Evolutionary conservation across 2,888 invertebrate genomes (phyloP), one percentile per base, ranked within the genome.

Genomic region (Caenorhabditis plicata): DNA sequence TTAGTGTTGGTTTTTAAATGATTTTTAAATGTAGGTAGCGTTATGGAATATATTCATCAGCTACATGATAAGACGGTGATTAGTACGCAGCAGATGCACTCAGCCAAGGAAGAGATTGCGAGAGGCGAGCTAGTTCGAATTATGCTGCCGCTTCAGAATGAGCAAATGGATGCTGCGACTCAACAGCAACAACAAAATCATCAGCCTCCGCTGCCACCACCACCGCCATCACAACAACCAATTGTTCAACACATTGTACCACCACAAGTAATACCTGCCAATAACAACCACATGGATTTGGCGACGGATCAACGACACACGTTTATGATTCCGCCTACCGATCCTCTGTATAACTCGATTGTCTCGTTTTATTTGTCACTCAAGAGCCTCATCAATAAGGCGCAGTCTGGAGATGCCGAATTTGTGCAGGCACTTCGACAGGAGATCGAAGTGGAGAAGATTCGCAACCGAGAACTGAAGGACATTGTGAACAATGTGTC

Each of bases 291-390:
- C 13, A 23, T 49, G 1, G 52, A 43, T 2, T 4, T 49, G 4
- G 48, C 26, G 3, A 31, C 40, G 4, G 52, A 58, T 13, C 48
- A 53, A 23, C 36, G 55, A 8, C 54, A 47, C n/a, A 61, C 61
- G 2, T 61, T 61, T 22, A 61, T 61, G 61, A 55, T 61, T 15
- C 61, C 61, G 13, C 61, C 61, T 5, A 61, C 61, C 0, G 61
- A 61, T 51, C 61, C 61, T 7, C 23, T 55, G 4, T 61, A 55
- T 32, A n/a, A 51, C 26, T 49, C 47, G n/a, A 27, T 55, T 15
- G 60, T 61, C n/a, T n/a, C 25, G 3, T 44, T 31, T 11, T 61
- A 61, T 29, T 39, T 61, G n/a, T 46, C 27, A 7, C 29, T 61
- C 38, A 54, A 54, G 22, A 32, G 23, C 2, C 32, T 26, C 29